Conservation (phyloP, 2,888 invertebrate species). For the Subacronicta megacephala region DNA sequence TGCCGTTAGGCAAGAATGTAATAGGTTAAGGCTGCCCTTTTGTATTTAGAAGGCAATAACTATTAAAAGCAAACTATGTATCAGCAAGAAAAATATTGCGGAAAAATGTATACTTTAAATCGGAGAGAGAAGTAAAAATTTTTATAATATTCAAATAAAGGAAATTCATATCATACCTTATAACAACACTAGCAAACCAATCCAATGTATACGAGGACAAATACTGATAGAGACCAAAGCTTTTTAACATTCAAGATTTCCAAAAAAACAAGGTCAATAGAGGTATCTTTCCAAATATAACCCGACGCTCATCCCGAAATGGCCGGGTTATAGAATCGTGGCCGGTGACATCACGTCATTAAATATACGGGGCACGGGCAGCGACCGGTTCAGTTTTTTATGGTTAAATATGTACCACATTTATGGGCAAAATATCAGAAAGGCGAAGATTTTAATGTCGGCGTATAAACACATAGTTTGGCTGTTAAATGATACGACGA, state of each 20-base stretch:
- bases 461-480: slow-evolving; percentile 13
- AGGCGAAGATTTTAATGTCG: slow-evolving; percentile 23
- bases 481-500: not conserved
- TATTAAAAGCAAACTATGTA: too few relatives aligned
- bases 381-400: slow-evolving; percentile 61
- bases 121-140: not conserved
- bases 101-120: not conserved
- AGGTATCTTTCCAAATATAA: not conserved
- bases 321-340: slow-evolving; percentile 51
- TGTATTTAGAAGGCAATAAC: too few relatives aligned
- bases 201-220: too few relatives aligned
- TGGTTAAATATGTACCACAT: slow-evolving; percentile 35
- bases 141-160: too few relatives aligned
- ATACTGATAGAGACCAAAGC: too few relatives aligned
- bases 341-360: slow-evolving; percentile 66
- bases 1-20: not conserved
- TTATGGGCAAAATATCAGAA: slow-evolving; percentile 18
- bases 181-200: too few relatives aligned
- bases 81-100: not conserved
- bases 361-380: slow-evolving; percentile 54
- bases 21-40: not conserved
- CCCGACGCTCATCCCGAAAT: slow-evolving; percentile 8
- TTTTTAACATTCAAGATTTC: too few relatives aligned
- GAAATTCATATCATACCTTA: too few relatives aligned
- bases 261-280: not conserved